A percentile compares a stretch with the other conserved stretches of the same genome.
phyloP scores from a whole-genome alignment of 2,113 vertebrate species.

The Morphnarchus princeps region DNA sequence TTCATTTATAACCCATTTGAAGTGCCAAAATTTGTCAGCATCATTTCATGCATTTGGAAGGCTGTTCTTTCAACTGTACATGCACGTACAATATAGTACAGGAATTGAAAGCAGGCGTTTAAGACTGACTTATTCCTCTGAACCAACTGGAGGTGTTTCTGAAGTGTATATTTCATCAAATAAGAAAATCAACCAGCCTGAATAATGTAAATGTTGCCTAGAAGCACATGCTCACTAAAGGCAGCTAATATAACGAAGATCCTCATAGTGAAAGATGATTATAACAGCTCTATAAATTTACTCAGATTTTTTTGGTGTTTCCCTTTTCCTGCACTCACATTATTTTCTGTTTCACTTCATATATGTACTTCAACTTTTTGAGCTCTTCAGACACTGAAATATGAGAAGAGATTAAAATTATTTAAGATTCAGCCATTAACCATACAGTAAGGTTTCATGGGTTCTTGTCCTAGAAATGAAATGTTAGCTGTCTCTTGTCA shows the following conservation, averaged over 20 bases:
- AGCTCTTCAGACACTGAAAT: not conserved
- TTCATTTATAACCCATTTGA: not conserved
- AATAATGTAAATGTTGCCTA: not conserved
- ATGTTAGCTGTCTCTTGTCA: slow-evolving; percentile 46
- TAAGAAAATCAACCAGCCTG: not conserved
- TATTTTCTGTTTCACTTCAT: not conserved
- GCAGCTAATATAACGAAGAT: not conserved
- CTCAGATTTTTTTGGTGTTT: not conserved
- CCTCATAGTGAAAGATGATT: not conserved
- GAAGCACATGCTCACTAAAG: not conserved
- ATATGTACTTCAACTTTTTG: not conserved
- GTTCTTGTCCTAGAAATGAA: slow-evolving; percentile 41
- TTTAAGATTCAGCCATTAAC: slow-evolving; percentile 13
- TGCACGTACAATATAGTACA: not conserved
- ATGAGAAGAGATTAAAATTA: not conserved
- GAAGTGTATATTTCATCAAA: not conserved
- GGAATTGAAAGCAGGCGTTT: not conserved
- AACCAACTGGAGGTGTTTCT: not conserved
- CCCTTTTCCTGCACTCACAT: not conserved
- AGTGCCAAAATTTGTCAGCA: not conserved
- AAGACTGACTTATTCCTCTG: not conserved
- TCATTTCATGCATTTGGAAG: not conserved
- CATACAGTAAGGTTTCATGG: not conserved
- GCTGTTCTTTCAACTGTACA: not conserved
- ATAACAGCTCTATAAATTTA: not conserved